Evolutionary conservation across 1,140 invertebrate genomes (phyloP).

Genomic region (Brachionus paranguensis): DNA sequence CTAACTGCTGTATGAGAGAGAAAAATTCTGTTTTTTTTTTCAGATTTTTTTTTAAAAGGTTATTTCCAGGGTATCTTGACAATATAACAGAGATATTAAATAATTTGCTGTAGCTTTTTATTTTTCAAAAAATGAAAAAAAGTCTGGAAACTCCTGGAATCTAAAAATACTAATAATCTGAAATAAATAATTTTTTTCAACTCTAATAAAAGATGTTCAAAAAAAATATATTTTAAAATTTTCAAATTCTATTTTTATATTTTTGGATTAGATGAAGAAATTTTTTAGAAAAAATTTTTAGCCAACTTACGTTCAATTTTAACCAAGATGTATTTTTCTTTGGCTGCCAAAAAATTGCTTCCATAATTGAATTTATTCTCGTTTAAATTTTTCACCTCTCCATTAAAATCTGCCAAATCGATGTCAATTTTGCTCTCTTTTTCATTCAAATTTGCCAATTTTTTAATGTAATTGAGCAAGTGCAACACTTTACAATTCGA

Average conservation of each 20-base stretch:
- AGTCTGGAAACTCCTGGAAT: too few relatives aligned
- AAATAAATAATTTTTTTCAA: too few relatives aligned
- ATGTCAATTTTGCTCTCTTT: background rate
- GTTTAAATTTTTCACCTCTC: constrained; percentile 32
- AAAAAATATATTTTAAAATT: too few relatives aligned
- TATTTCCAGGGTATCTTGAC: too few relatives aligned
- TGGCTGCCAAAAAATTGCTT: background rate
- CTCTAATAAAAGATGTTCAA: too few relatives aligned
- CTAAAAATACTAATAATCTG: too few relatives aligned
- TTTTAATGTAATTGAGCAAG: constrained; percentile 4
- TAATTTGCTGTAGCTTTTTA: too few relatives aligned
- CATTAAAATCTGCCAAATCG: background rate
- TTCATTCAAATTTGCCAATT: background rate
- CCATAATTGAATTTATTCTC: constrained; percentile 15
- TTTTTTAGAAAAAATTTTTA: background rate
- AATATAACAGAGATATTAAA: too few relatives aligned
- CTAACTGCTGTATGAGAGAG: too few relatives aligned
- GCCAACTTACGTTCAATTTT: constrained; percentile 7
- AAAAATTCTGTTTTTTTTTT: too few relatives aligned
- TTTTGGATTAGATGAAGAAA: background rate
- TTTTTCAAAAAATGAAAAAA: too few relatives aligned
- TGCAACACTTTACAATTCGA: background rate
- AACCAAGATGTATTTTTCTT: constrained; percentile 20
- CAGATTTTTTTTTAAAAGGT: too few relatives aligned
- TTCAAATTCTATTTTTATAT: background rate